Percentiles rank a stretch among this genome's conserved stretches.
Evolutionary conservation across 2,888 invertebrate species (phyloP).

Genomic region (Agrotis exclamationis): DNA sequence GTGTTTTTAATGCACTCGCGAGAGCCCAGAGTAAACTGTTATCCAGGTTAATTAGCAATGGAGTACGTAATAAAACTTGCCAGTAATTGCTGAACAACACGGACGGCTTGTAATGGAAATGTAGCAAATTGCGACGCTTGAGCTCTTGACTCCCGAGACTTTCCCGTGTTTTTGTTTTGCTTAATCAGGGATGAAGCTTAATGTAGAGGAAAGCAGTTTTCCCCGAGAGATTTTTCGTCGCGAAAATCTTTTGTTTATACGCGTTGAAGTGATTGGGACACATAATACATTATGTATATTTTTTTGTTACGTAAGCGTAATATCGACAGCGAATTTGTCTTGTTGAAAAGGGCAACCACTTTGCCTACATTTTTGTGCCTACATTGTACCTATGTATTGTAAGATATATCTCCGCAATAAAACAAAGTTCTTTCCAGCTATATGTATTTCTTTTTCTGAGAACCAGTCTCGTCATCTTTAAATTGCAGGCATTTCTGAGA

Average conservation of each 20-base stretch:
- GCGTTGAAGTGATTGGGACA: slow-evolving; percentile 25
- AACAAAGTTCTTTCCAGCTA: slow-evolving; percentile 45
- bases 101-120: slow-evolving; percentile 39
- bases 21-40: slow-evolving; percentile 60
- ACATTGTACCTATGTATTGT: slow-evolving; percentile 40
- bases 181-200: slow-evolving; percentile 49
- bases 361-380: slow-evolving; percentile 45
- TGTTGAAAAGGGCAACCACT: slow-evolving; percentile 57
- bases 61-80: slow-evolving; percentile 64
- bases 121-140: slow-evolving; percentile 33
- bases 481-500: slow-evolving; percentile 61
- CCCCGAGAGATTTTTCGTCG: slow-evolving; percentile 17
- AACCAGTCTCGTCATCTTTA: slow-evolving; percentile 58
- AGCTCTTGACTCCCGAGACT: slow-evolving; percentile 29
- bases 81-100: slow-evolving; percentile 60
- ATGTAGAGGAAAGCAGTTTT: slow-evolving; percentile 48
- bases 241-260: slow-evolving; percentile 39
- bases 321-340: slow-evolving; percentile 53
- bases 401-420: slow-evolving; percentile 56
- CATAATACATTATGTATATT: slow-evolving; percentile 34
- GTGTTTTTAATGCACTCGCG: slow-evolving; percentile 62
- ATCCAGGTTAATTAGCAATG: slow-evolving; percentile 74
- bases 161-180: slow-evolving; percentile 46
- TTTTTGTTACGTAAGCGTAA: slow-evolving; percentile 37
- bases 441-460: slow-evolving; percentile 50